These are phyloP conservation scores for Yponomeuta plumbellus DNA, from an alignment of 2,888 invertebrate species.

Conservation along the genomic window DNA sequence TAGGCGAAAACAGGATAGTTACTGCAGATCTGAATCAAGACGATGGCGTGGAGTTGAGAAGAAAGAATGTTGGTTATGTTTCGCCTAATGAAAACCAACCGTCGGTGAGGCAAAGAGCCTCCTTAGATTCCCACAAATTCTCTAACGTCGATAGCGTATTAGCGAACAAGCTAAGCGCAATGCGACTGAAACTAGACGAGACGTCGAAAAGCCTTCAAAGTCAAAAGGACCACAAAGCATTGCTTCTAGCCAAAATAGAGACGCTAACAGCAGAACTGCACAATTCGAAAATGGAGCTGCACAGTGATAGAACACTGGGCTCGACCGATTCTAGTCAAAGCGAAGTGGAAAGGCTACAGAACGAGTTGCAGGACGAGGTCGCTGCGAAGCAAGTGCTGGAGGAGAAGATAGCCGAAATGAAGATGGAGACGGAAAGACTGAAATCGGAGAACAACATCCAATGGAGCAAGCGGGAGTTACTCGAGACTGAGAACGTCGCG, in stretches of 20 bases:
- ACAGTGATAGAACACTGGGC: constrained; percentile 59
- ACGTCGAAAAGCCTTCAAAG: constrained; percentile 56
- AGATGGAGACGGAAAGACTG: constrained; percentile 85
- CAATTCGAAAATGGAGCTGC: constrained; percentile 56
- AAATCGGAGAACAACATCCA: constrained; percentile 96
- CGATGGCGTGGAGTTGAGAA: constrained; percentile 60
- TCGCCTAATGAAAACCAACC: constrained; percentile 48
- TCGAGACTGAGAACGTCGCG: constrained; percentile 92
- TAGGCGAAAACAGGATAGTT: constrained; percentile 63
- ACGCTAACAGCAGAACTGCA: constrained; percentile 56
- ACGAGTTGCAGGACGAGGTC: constrained; percentile 65
- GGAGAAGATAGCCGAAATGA: constrained; percentile 60
- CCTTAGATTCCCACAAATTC: constrained; percentile 65
- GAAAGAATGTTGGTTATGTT: constrained; percentile 48
- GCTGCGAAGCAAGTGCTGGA: constrained; percentile 67
- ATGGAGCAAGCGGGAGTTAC: constrained; percentile 92
- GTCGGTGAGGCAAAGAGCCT: constrained; percentile 54
- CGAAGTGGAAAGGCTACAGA: constrained; percentile 63
- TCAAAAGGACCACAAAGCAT: constrained; percentile 64
- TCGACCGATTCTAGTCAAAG: constrained; percentile 69
- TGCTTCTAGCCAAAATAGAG: constrained; percentile 58
- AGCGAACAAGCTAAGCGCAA: constrained; percentile 58
- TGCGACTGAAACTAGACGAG: constrained; percentile 57
- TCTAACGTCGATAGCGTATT: constrained; percentile 63
- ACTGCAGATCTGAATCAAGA: constrained; percentile 55